phyloP scores from a whole-genome alignment of 2,888 invertebrate species.

The Chrysomela aeneicollis region DNA sequence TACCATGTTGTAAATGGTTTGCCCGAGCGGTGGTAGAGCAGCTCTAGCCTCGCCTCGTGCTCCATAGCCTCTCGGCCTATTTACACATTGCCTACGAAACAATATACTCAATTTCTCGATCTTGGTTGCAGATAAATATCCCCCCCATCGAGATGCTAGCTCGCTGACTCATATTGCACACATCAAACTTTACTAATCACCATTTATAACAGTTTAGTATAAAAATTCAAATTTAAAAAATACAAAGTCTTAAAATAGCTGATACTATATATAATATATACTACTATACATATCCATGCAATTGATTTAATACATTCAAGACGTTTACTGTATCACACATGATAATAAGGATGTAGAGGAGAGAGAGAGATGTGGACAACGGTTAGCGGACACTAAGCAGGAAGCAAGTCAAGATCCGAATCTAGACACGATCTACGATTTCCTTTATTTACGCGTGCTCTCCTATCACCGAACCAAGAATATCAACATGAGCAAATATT shows the following conservation, averaged over 20 bases:
- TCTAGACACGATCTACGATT: constrained; percentile 37
- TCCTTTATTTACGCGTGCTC: constrained; percentile 21
- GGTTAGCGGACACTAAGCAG: constrained; percentile 51
- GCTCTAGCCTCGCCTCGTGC: constrained; percentile 37
- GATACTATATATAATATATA: constrained; percentile 62
- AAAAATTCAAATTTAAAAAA: constrained; percentile 65
- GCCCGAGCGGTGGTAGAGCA: constrained; percentile 38
- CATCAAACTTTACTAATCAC: constrained; percentile 62
- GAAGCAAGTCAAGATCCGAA: constrained; percentile 41
- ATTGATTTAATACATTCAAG: constrained; percentile 61
- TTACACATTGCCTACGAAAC: constrained; percentile 60
- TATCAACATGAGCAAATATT: constrained; percentile 33
- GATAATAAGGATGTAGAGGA: constrained; percentile 55
- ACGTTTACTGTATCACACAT: constrained; percentile 62
- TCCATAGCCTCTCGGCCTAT: constrained; percentile 52
- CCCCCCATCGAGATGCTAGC: constrained; percentile 52
- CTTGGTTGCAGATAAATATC: constrained; percentile 58
- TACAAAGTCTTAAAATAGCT: constrained; percentile 64
- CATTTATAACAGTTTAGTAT: constrained; percentile 64
- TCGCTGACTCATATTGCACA: constrained; percentile 60
- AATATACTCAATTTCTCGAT: constrained; percentile 52
- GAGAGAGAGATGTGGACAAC: constrained; percentile 54
- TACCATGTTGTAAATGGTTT: constrained; percentile 62
- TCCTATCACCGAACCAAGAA: constrained; percentile 20
- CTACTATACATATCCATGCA: constrained; percentile 63